Percentiles rank a stretch among this genome's conserved stretches.
These are phyloP conservation scores for Xylophagus ater DNA, from an alignment of 2,888 invertebrate species.

Conservation along the genomic window DNA sequence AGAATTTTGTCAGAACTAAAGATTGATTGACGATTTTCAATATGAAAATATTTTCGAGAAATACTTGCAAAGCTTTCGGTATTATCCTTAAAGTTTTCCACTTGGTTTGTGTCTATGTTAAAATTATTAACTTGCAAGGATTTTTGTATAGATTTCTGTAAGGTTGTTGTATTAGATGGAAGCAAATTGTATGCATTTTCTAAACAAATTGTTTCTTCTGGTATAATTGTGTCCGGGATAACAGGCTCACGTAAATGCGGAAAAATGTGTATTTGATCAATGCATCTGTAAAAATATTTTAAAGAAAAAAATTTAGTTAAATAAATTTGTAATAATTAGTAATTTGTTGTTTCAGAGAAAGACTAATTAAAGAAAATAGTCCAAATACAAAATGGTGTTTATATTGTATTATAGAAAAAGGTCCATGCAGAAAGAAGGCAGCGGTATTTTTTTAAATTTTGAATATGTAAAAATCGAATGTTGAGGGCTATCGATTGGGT, in stretches of 20 bases:
- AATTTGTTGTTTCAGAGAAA: too few species aligned
- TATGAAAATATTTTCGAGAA: constrained; percentile 13
- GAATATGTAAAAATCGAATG: too few species aligned
- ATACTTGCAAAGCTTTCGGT: constrained; percentile 5
- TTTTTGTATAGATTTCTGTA: constrained; percentile 6
- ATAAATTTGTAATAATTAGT: too few species aligned
- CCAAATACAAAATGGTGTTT: too few species aligned
- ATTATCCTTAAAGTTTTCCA: constrained; percentile 7
- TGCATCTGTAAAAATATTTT: constrained; percentile 28
- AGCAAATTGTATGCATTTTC: constrained; percentile 19
- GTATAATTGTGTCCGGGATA: constrained; percentile 32
- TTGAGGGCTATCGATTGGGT: too few species aligned
- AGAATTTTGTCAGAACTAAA: constrained; percentile 17
- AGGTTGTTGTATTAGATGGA: constrained; percentile 2
- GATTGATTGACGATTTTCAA: constrained; percentile 14
- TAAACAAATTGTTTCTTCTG: constrained; percentile 33
- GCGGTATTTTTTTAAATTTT: too few species aligned
- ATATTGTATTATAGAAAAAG: too few species aligned
- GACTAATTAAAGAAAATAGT: too few species aligned
- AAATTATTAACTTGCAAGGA: not conserved
- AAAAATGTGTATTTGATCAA: constrained; percentile 37
- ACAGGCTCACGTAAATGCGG: constrained; percentile 36
- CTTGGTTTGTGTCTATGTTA: constrained; percentile 7
- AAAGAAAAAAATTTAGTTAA: too few species aligned
- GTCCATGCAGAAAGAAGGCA: too few species aligned